Base-by-base conservation (phyloP, 1,140 invertebrate species). In the Zaprionus kolodkinae region DNA sequence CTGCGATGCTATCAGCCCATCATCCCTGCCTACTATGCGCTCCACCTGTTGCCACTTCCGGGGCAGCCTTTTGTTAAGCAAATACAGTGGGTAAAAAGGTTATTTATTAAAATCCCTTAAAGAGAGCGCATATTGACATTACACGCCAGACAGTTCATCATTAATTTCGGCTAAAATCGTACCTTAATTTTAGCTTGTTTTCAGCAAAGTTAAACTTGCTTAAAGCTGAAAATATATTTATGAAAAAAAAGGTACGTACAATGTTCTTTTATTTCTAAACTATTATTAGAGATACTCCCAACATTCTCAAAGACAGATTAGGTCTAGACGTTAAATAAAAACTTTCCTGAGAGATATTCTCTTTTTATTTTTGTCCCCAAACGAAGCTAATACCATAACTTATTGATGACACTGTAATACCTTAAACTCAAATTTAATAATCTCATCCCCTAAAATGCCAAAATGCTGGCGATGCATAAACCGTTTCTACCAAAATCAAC, bases 61-160 rank as follows among this genome's bases (percentile, higher is more conserved):
- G 27, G 17, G 27, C 45, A 50, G 50, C 55, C 75, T 62, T 69
- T 77, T 68, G 66, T 78, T 83, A 80, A 80, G 88, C 67, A 87
- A 80, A 70, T 55, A 67, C 63, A 50, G 62, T 62, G 61, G 61
- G 21, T 21, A 60, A 66, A 80, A 86, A 79, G 56, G 63, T 73
- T 76, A 85, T 87, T 87, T 72, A 87, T 87, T 87, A 73, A 78
- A 85, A 65, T 67, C 43, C 40, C n/a, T n/a, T 64, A 69, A 81
- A 72, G 74, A 82, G 68, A 57, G 72, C 57, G 54, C n/a, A 33
- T 64, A 71, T 55, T 62, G 35, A 62, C 48, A 40, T 6, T 33
- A 59, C 40, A 38, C 52, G 38, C 35, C 45, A 50, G 10, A 50
- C 17, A 25, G 45, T 21, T 25, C 5, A 50, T 50, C 45, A 50